Evolutionary conservation across 1,140 invertebrate genomes (phyloP).

Genomic region (Ceratosolen solmsi): DNA sequence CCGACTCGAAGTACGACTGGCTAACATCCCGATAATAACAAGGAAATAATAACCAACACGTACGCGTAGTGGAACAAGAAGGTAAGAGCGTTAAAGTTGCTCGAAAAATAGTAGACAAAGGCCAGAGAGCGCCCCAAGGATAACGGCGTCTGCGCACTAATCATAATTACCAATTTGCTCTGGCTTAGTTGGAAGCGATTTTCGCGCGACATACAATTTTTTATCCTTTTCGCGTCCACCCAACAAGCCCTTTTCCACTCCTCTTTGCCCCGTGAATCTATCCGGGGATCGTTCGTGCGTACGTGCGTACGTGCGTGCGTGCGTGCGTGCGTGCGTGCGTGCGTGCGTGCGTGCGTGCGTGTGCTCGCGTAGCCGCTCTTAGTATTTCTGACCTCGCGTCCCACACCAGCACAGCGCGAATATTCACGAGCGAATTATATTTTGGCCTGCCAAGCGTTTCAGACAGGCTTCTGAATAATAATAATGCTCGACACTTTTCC

Average conservation of each 20-base stretch:
- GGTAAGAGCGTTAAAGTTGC: not conserved
- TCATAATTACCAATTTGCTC: too few species aligned
- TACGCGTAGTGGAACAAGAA: not conserved
- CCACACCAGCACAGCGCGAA: too few species aligned
- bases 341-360: too few species aligned
- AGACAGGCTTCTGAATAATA: too few species aligned
- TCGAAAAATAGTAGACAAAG: conserved; percentile 4
- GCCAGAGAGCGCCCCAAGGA: not conserved
- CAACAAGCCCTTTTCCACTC: not conserved
- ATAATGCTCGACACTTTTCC: too few species aligned
- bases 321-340: not conserved
- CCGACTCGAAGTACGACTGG: not conserved
- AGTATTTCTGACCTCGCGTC: not conserved
- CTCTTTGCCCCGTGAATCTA: too few species aligned
- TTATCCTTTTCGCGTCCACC: not conserved
- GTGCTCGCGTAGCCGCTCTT: not conserved
- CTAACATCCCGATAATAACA: not conserved
- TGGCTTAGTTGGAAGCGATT: conserved; percentile 38
- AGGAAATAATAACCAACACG: not conserved
- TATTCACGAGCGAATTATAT: too few species aligned
- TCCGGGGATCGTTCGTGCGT: conserved; percentile 4
- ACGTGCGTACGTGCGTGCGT: too few species aligned
- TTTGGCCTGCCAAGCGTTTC: too few species aligned
- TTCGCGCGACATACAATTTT: conserved; percentile 30
- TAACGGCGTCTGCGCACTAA: too few species aligned